Base-by-base conservation (phyloP, 1,140 invertebrate genomes). In the Muscidifurax raptorellus region DNA sequence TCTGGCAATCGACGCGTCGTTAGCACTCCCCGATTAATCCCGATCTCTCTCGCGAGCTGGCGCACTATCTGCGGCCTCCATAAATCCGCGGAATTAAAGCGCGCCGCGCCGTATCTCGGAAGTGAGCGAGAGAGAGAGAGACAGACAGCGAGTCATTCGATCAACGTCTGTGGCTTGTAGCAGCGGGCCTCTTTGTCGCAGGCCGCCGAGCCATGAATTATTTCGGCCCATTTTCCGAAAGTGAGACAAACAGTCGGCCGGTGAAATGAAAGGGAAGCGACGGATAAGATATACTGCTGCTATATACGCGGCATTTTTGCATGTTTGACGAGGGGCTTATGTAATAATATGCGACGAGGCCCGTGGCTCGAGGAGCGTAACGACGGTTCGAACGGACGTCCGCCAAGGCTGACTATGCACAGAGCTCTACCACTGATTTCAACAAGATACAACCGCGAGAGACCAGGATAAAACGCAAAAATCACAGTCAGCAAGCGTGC, bases 51-150 rank as follows among this genome's bases (percentile, higher is more conserved):
- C 36, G 36, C 4, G 36, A 4, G 27, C 30, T 10, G 30, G 27
- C 27, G 25, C 13, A 22, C 67, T 74, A 74, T 66, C 77, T 64
- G 36, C 36, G 9, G 25, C 36, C 69, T 59, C 40, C 69, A 80
- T 75, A 80, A 84, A 84, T 76, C 77, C 71, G 27, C 22, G n/a
- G 52, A 72, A 84, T 79, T 80, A 25, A 80, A 64, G 30, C 32
- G 6, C 27, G 15, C 5, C 36, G 12, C 40, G n/a, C 40, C 0
- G 2, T 79, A 27, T 30, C 64, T 15, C 52, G 52, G 1, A 9
- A 30, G 10, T 18, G n/a, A 32, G 6, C 0, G n/a, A 67, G 40
- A 72, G 25, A 30, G n/a, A 15, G n/a, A n/a, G 44, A 36, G n/a
- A 6, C 18, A 13, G 27, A 59, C n/a, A 52, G 27, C 10, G 30